Conservation (phyloP, 1,140 invertebrate species). For the Bombus superbus region DNA sequence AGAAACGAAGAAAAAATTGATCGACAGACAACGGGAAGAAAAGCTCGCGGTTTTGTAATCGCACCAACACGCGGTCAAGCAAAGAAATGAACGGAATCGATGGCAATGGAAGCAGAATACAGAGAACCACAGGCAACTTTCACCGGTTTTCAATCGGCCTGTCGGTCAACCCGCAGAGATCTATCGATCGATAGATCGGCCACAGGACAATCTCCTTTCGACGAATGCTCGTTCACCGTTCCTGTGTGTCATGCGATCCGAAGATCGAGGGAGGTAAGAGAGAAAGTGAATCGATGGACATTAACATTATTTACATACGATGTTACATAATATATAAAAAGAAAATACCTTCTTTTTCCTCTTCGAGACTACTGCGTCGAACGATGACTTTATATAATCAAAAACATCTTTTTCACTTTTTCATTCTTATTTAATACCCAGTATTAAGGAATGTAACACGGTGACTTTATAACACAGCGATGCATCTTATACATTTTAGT, state of each 20-base stretch:
- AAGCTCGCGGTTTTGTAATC: constrained; percentile 13
- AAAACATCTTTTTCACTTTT: background rate
- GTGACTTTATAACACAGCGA: no score
- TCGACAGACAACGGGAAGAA: background rate
- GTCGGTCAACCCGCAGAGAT: constrained; percentile 37
- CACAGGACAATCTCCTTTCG: constrained; percentile 44
- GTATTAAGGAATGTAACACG: no score
- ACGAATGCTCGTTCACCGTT: constrained; percentile 33
- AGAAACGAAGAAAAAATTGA: background rate
- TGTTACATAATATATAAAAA: background rate
- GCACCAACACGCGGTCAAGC: background rate
- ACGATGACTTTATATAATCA: background rate
- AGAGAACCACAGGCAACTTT: constrained; percentile 43
- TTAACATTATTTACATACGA: constrained; percentile 31
- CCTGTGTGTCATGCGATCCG: constrained; percentile 16
- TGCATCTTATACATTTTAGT: no score
- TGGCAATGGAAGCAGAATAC: constrained; percentile 30
- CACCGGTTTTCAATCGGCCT: constrained; percentile 47
- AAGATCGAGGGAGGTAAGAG: constrained; percentile 14
- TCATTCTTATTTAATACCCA: background rate
- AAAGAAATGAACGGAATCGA: constrained; percentile 30
- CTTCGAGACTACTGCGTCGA: background rate
- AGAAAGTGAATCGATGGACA: constrained; percentile 34
- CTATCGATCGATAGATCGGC: constrained; percentile 43
- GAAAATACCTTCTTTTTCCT: background rate